phyloP scores from a whole-genome alignment of 2,797 vertebrate species.

The Pipistrellus pipistrellus region DNA sequence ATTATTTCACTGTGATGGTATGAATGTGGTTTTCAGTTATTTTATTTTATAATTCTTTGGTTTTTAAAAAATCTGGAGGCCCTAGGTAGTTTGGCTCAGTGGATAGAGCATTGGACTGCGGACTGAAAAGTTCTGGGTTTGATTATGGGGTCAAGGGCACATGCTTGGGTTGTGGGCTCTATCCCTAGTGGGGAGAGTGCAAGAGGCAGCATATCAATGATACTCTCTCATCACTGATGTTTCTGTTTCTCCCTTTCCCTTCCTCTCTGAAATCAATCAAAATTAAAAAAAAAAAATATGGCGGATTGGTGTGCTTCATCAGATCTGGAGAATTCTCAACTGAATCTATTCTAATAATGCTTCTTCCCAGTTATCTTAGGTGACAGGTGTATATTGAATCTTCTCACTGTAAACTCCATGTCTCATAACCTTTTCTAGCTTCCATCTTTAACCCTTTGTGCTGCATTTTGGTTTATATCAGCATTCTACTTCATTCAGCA shows the following conservation, averaged over 20 bases:
- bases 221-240: no score
- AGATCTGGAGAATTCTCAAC: not conserved
- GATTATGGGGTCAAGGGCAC: no score
- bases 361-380: not conserved
- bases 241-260: no score
- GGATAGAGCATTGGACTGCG: no score
- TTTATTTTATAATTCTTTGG: slow-evolving; percentile 1
- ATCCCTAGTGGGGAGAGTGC: no score
- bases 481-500: not conserved
- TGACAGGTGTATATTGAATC: not conserved
- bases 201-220: no score
- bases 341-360: not conserved
- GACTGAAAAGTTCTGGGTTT: no score
- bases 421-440: not conserved
- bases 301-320: not conserved
- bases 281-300: no score
- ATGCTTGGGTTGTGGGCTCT: no score
- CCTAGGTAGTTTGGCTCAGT: no score
- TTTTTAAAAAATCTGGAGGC: not conserved
- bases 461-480: not conserved
- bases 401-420: not conserved
- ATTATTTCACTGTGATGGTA: not conserved
- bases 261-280: no score
- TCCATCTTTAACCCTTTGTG: not conserved
- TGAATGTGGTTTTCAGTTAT: slow-evolving; percentile 7